Evolutionary conservation across 2,113 vertebrate genomes (phyloP).

Genomic region (Aphelocoma coerulescens): DNA sequence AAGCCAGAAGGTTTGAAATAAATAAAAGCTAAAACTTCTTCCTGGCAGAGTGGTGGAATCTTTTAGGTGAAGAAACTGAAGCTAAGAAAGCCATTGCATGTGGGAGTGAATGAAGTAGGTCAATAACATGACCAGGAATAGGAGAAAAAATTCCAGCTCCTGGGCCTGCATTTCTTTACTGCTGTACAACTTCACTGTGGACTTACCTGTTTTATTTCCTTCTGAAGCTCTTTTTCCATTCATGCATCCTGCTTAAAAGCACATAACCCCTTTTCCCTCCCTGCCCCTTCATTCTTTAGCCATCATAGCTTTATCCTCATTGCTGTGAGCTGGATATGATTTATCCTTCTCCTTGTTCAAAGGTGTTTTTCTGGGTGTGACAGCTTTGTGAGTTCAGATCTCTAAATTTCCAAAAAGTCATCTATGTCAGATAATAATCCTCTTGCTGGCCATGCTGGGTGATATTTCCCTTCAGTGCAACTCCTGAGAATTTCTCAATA

Average conservation of each 20-base stretch:
- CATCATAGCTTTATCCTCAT: neutral
- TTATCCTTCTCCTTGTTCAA: neutral
- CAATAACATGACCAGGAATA: neutral
- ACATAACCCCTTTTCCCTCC: neutral
- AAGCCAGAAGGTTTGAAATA: neutral
- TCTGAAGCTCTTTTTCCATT: neutral
- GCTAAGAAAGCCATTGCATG: neutral
- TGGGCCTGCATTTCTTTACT: neutral
- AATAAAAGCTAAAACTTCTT: neutral
- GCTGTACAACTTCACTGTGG: neutral
- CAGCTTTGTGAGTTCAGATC: neutral
- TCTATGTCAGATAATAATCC: neutral
- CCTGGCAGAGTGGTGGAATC: neutral
- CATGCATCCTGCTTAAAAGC: neutral
- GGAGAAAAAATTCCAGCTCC: neutral
- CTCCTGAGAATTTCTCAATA: neutral
- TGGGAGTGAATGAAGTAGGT: neutral
- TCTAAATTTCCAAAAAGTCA: neutral
- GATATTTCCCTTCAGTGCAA: neutral
- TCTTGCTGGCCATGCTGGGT: neutral
- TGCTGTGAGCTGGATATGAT: neutral
- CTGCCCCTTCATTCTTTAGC: neutral
- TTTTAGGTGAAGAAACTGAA: neutral
- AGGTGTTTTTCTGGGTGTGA: neutral
- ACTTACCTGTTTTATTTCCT: neutral